Evolutionary conservation across 2,888 invertebrate genomes (phyloP).

Genomic region (Conops quadrifasciatus): DNA sequence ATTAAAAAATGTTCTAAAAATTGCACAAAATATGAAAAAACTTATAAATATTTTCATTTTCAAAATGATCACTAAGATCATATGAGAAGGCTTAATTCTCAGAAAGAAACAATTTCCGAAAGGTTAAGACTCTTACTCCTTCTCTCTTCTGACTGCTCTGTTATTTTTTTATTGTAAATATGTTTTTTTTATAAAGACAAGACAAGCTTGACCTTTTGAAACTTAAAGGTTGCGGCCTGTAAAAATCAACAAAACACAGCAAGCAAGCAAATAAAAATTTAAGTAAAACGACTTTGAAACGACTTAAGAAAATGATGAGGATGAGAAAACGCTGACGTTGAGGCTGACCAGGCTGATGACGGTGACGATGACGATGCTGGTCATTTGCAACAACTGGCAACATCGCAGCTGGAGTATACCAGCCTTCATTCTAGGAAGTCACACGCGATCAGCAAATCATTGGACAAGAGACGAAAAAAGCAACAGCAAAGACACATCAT

Average conservation of each 20-base stretch:
- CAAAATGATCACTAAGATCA: too few species aligned
- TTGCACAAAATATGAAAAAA: too few species aligned
- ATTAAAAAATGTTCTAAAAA: too few species aligned
- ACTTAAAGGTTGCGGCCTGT: neutral
- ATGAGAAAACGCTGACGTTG: constrained; percentile 6
- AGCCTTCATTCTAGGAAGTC: constrained; percentile 11
- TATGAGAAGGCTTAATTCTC: too few species aligned
- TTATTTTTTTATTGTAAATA: too few species aligned
- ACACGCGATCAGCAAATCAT: constrained; percentile 5
- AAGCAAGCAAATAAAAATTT: neutral
- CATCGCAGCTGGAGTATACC: neutral
- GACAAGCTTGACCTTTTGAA: constrained; percentile 1
- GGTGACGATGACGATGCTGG: neutral
- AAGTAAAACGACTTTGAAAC: neutral
- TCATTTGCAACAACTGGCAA: neutral
- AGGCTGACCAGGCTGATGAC: constrained; percentile 9
- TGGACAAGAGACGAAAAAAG: neutral
- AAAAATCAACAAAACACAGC: neutral
- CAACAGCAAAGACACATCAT: neutral
- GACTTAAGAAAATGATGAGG: neutral
- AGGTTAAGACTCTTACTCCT: too few species aligned
- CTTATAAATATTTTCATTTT: too few species aligned
- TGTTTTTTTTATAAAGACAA: too few species aligned
- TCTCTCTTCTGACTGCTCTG: too few species aligned
- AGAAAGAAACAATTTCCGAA: too few species aligned